Percentiles rank a stretch among this genome's conserved stretches.
These are phyloP conservation scores for Apamea monoglypha DNA, from an alignment of 2,888 invertebrate genomes.

Conservation along the genomic window DNA sequence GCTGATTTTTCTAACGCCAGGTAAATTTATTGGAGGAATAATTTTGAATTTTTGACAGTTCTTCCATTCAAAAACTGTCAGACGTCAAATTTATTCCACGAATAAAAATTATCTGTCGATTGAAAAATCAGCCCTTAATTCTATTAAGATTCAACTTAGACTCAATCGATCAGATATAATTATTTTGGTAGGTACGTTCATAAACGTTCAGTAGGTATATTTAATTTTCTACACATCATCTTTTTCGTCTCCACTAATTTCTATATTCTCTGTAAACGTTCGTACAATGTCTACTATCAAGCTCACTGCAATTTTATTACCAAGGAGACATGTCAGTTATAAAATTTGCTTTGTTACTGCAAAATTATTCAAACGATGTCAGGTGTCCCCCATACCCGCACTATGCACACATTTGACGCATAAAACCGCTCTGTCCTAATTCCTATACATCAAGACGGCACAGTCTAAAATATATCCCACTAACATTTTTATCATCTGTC, in stretches of 20 bases:
- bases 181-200: not conserved
- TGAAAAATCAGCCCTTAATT: not conserved
- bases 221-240: too few relatives aligned
- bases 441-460: slow-evolving; percentile 67
- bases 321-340: slow-evolving; percentile 80
- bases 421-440: slow-evolving; percentile 71
- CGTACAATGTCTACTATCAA: slow-evolving; percentile 56
- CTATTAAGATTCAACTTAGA: slow-evolving; percentile 1
- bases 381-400: slow-evolving; percentile 84
- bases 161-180: not conserved
- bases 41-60: too few relatives aligned
- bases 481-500: slow-evolving; percentile 71
- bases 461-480: slow-evolving; percentile 69
- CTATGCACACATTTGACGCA: slow-evolving; percentile 73
- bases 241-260: slow-evolving; percentile 19
- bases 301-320: slow-evolving; percentile 75
- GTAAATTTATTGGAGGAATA: too few relatives aligned
- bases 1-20: too few relatives aligned
- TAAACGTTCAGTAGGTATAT: not conserved
- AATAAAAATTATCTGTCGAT: too few relatives aligned
- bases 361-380: slow-evolving; percentile 87
- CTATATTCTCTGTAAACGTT: slow-evolving; percentile 24
- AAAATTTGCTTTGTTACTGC: slow-evolving; percentile 84
- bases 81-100: too few relatives aligned
- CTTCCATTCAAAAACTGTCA: too few relatives aligned